Evolutionary conservation across 2,797 vertebrate species (phyloP), one percentile per base, ranked within the genome.

Genomic region (Eptatretus atami): DNA sequence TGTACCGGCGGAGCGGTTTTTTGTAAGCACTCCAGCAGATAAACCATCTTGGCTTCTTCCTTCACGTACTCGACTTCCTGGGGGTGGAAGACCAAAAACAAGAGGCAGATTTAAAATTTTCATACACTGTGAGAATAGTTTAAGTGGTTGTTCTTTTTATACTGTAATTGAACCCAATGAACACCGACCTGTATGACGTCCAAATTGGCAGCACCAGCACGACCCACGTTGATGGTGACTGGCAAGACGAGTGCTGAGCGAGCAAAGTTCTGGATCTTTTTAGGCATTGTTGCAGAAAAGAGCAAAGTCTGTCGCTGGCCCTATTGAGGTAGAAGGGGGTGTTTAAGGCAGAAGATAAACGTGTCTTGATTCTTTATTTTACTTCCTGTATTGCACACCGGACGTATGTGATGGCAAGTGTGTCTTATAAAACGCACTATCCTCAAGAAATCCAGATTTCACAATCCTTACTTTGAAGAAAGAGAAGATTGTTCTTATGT

Each of bases 201-300:
- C 71, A 98, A 75, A 72, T 90, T 98, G 69, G 92, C 90, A 14
- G 92, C 92, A 54, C 92, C 92, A 0, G 92, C 88, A 13, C 88
- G 73, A 24, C 92, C 92, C 64, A 96, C 88, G 0, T 98, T 98
- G 70, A 98, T 95, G 4, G 92, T 98, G 73, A 96, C 82, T 8
- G 92, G 92, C 68, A 94, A 95, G 61, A 95, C 92, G 66, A 96
- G 73, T 11, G 92, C 88, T 25, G 90, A 96, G 76, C 95, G 96
- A 53, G 92, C 90, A 74, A 98, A 98, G 71, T 98, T 98, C 75
- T 95, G 88, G 70, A 98, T 98, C 76, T 96, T 98, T 73, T 98
- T 96, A 2, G 90, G 92, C 92, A 98, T 95, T 10, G 92, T 98
- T 66, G 92, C 92, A 66, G 87, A 96, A 73, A 88, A 95, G 44